Evolutionary conservation across 2,797 vertebrate species (phyloP), one percentile per base, ranked within the genome.

Genomic region (Pangasius macronema): DNA sequence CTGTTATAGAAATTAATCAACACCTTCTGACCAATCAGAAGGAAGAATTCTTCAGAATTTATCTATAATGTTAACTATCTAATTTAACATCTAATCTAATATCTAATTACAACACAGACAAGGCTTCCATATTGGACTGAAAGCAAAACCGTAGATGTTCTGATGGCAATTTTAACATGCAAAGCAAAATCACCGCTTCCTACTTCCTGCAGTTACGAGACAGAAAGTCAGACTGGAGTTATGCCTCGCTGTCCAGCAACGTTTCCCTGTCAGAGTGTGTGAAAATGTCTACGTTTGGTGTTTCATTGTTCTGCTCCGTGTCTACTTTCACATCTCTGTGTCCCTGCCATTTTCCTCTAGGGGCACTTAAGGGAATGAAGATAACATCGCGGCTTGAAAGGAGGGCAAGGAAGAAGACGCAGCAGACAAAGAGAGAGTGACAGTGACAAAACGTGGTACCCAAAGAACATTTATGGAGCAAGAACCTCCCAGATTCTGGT

Each of bases 331-430:
- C 22, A 27, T 81, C 30, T 27, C 77, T 1, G 77, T 59, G 36
- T 81, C 55, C 11, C 77, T 61, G 55, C 55, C 11, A 39, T 27
- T 24, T 81, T 53, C 33, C 55, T 81, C 6, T 42, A 14, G 55
- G 24, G 53, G 77, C 55, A 81, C 55, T 81, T 81, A 81, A 59
- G 24, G 55, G 33, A 27, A 42, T 59, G 11, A 59, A 81, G 53
- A 80, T 81, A 61, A 61, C 22, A 59, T 81, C 36, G 2, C 5
- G 27, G 33, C 55, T 27, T 61, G 53, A 61, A 81, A 81, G 11
- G 55, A 61, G 13, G 77, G 53, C 55, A 24, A 81, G 55, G 22
- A 61, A n/a, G 33, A 81, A 59, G 33, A 18, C 77, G 42, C 77
- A 42, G 77, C 33, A 61, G 55, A 59, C 77, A 27, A 59, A 81